These are phyloP conservation scores for Tetramorium simillimum DNA, from an alignment of 1,140 invertebrate genomes.

Conservation along the genomic window DNA sequence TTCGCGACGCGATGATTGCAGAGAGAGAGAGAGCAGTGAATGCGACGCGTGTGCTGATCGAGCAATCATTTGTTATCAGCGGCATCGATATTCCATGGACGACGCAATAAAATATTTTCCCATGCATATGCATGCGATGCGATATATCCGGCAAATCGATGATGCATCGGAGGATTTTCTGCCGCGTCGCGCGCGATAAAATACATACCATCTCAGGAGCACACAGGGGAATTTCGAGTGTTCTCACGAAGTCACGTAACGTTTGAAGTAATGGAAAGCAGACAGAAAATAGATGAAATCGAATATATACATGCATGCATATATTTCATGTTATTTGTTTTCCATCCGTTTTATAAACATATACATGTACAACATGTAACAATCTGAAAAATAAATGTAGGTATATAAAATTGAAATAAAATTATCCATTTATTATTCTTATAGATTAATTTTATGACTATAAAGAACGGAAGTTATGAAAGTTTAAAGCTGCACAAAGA, in stretches of 20 bases:
- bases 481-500: not conserved
- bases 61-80: slow-evolving; percentile 41
- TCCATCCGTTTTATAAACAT: too few species aligned
- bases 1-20: slow-evolving; percentile 8
- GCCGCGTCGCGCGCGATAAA: slow-evolving; percentile 36
- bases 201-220: slow-evolving; percentile 27
- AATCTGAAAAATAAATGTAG: too few species aligned
- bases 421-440: not conserved
- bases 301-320: not conserved
- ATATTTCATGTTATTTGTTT: not conserved
- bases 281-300: not conserved
- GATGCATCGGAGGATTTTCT: slow-evolving; percentile 41
- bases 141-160: slow-evolving; percentile 62
- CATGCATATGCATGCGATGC: slow-evolving; percentile 64
- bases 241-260: not conserved
- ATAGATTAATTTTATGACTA: not conserved
- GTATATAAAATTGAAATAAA: not conserved
- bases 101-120: slow-evolving; percentile 64
- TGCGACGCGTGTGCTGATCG: slow-evolving; percentile 28
- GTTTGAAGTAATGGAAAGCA: not conserved
- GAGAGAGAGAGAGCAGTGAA: not conserved
- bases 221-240: not conserved
- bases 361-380: too few species aligned
- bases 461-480: not conserved
- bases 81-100: not conserved